Percentiles rank a stretch among this genome's conserved stretches.
Conservation (phyloP, 2,113 vertebrate genomes). For the Vanacampus margaritifer region DNA sequence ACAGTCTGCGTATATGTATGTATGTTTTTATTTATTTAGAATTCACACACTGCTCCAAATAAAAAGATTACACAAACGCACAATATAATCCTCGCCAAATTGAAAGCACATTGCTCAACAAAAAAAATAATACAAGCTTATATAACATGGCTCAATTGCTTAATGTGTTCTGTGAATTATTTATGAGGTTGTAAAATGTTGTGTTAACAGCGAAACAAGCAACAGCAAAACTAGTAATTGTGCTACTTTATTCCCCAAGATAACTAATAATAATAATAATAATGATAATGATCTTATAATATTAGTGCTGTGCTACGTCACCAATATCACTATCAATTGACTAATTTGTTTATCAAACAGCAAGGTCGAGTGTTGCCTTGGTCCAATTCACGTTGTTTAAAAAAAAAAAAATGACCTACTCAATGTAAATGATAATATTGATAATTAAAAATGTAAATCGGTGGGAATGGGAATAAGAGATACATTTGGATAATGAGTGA, state of each 20-base stretch:
- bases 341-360: background rate
- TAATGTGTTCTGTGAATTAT: constrained; percentile 12
- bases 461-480: background rate
- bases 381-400: background rate
- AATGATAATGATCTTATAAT: background rate
- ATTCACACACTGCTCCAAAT: background rate
- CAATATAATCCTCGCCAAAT: background rate
- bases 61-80: background rate
- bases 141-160: constrained; percentile 6
- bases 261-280: background rate
- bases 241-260: background rate
- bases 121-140: background rate
- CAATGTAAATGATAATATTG: background rate
- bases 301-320: background rate
- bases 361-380: background rate
- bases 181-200: constrained; percentile 11
- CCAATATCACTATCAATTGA: background rate
- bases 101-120: constrained; percentile 3
- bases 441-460: background rate
- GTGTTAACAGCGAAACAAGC: background rate
- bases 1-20: background rate
- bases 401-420: background rate
- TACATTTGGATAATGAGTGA: background rate
- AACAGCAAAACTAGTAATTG: background rate
- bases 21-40: background rate